Conservation (phyloP, 1,140 invertebrate genomes). For the Papilio aristodemus region DNA sequence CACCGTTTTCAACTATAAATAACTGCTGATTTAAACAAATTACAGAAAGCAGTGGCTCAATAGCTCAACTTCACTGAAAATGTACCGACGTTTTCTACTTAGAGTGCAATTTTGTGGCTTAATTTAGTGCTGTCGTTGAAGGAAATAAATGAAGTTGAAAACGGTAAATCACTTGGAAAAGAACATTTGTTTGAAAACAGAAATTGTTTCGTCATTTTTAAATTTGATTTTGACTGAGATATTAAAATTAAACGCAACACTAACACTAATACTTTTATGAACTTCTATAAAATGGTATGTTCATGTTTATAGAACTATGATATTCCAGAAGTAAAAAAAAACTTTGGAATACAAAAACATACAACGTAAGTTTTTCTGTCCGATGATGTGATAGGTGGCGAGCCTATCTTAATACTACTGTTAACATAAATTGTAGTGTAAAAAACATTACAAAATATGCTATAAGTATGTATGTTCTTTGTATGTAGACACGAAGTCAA, state of each 20-base stretch:
- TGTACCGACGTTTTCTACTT: slow-evolving; percentile 20
- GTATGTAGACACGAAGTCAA: no score
- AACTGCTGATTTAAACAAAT: slow-evolving; percentile 20
- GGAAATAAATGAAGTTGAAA: slow-evolving; percentile 18
- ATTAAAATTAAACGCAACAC: background rate
- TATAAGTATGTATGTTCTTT: no score
- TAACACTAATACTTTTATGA: background rate
- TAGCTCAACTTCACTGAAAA: slow-evolving; percentile 3
- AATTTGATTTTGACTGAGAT: background rate
- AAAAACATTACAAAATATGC: no score
- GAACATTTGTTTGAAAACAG: slow-evolving; percentile 13
- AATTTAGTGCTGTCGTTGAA: slow-evolving; percentile 23
- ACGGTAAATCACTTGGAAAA: slow-evolving; percentile 18
- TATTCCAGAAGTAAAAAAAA: no score
- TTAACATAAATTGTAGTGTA: no score
- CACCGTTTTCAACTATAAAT: slow-evolving; percentile 13
- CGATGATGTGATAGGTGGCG: no score
- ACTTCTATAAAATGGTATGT: background rate
- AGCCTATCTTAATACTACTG: no score
- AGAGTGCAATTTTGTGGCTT: slow-evolving; percentile 22
- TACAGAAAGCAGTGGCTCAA: slow-evolving; percentile 1
- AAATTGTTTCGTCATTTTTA: background rate
- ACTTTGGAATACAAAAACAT: no score
- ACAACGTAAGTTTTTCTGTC: no score
- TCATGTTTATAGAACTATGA: no score